These are phyloP conservation scores for Drosophila sproati DNA, from an alignment of 1,140 invertebrate species.

Conservation along the genomic window DNA sequence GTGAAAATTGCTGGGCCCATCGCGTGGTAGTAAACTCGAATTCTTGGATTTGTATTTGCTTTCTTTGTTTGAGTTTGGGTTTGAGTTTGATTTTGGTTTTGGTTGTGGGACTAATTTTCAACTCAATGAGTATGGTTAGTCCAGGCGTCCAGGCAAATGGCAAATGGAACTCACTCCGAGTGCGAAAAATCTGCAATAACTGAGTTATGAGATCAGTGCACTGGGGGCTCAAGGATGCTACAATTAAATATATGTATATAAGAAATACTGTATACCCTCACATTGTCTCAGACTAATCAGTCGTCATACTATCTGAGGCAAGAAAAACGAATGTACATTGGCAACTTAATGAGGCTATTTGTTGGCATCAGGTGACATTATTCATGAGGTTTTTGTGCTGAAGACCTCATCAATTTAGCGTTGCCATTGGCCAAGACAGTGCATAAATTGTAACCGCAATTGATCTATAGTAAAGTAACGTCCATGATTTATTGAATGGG, in stretches of 20 bases:
- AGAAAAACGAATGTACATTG: constrained; percentile 33
- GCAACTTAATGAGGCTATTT: constrained; percentile 37
- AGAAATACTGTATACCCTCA: constrained; percentile 8
- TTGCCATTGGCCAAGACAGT: not conserved
- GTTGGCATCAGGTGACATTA: constrained; percentile 46
- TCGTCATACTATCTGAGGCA: not conserved
- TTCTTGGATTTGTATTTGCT: not conserved
- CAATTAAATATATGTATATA: constrained; percentile 2
- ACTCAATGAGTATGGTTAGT: not conserved
- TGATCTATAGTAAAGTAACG: constrained; percentile 18
- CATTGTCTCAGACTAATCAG: not conserved
- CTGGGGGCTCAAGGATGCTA: not conserved
- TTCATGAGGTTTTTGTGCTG: constrained; percentile 28
- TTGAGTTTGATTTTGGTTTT: not conserved
- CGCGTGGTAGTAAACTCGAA: not conserved
- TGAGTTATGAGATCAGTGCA: constrained; percentile 5
- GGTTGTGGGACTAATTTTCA: not conserved
- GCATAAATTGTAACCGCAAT: constrained; percentile 11
- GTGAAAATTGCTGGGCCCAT: not conserved
- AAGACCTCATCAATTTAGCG: not conserved
- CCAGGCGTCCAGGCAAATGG: not conserved
- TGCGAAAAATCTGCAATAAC: constrained; percentile 8
- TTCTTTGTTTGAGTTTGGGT: not conserved
- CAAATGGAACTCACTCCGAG: not conserved
- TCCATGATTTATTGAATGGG: constrained; percentile 33